A percentile compares a stretch with the other conserved stretches of the same genome.
Evolutionary conservation across 2,113 vertebrate species (phyloP).

Genomic region (Triplophysa rosa): DNA sequence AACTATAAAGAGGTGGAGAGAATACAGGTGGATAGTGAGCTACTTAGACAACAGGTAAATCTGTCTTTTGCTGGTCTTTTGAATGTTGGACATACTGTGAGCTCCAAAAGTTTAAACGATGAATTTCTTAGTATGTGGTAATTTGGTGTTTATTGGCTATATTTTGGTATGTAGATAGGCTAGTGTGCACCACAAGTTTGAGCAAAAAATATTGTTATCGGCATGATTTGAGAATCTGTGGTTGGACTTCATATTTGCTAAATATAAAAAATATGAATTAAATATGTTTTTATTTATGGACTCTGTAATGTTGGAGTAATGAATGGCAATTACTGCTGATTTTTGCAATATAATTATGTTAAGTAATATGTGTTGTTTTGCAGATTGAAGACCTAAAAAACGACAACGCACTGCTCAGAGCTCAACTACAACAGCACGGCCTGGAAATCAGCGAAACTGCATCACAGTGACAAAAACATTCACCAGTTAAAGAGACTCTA

Average conservation of each 20-base stretch:
- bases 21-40: conserved; percentile 87
- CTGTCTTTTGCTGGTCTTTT: neutral
- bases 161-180: too few species aligned
- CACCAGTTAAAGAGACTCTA: conserved; percentile 28
- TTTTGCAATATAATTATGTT: too few species aligned
- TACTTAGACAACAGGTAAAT: conserved; percentile 85
- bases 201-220: too few species aligned
- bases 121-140: too few species aligned
- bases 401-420: conserved; percentile 86
- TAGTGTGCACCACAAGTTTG: too few species aligned
- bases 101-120: too few species aligned
- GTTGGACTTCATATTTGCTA: too few species aligned
- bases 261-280: too few species aligned
- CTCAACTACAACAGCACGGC: conserved; percentile 89
- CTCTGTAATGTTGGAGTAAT: neutral
- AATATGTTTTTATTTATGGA: too few species aligned
- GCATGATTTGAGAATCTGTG: too few species aligned
- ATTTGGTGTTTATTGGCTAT: too few species aligned
- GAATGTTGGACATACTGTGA: neutral
- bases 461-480: conserved; percentile 74
- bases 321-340: too few species aligned
- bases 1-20: conserved; percentile 86
- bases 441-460: conserved; percentile 80
- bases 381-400: conserved; percentile 90
- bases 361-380: neutral